Conservation (phyloP, 2,113 vertebrate genomes). For the Anser brachyrhynchus region DNA sequence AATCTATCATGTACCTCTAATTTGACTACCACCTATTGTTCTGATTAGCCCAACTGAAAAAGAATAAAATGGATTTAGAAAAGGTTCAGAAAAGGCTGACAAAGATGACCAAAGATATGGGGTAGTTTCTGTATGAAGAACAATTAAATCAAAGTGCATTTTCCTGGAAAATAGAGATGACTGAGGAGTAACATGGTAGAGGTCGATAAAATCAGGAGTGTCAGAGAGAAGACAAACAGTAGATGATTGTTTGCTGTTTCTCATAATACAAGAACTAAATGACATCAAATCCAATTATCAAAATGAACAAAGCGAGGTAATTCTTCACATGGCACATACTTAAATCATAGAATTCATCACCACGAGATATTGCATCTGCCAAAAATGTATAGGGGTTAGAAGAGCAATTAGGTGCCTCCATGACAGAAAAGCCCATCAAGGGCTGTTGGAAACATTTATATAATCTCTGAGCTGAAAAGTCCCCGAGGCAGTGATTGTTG, state of each 20-base stretch:
- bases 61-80: not conserved
- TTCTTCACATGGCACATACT: not conserved
- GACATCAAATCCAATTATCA: not conserved
- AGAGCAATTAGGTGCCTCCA: not conserved
- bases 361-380: not conserved
- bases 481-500: not conserved
- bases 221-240: not conserved
- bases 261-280: not conserved
- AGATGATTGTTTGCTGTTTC: not conserved
- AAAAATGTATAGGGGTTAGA: not conserved
- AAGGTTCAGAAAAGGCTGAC: not conserved
- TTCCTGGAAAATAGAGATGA: not conserved
- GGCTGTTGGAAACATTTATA: not conserved
- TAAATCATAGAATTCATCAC: not conserved
- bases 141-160: not conserved
- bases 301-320: not conserved
- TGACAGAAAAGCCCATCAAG: slow-evolving; percentile 11
- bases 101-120: not conserved
- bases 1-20: not conserved
- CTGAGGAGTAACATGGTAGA: not conserved
- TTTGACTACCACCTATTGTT: not conserved
- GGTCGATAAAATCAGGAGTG: not conserved
- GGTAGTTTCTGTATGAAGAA: not conserved
- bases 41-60: not conserved
- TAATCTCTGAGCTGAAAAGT: not conserved